phyloP scores from a whole-genome alignment of 2,797 vertebrate species.

The Garrulus glandarius region DNA sequence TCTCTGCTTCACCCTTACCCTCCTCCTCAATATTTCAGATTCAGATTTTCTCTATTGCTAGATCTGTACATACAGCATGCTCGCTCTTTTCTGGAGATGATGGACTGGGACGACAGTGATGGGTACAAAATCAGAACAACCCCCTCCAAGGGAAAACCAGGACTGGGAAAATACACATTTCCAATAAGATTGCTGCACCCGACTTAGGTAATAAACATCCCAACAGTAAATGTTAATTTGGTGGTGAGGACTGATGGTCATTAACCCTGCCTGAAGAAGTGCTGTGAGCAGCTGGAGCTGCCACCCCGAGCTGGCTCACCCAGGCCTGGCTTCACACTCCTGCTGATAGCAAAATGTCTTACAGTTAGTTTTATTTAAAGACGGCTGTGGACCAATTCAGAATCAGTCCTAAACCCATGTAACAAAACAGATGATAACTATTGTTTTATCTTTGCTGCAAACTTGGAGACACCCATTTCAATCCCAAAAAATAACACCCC shows the following conservation, averaged over 20 bases:
- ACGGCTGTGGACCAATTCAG: neutral
- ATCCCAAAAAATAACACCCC: neutral
- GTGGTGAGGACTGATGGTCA: neutral
- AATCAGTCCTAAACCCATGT: neutral
- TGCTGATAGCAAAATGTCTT: neutral
- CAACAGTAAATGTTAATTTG: neutral
- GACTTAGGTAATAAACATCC: neutral
- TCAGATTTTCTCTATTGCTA: neutral
- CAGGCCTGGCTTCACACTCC: neutral
- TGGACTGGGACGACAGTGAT: neutral
- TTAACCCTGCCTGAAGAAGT: neutral
- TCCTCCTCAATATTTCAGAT: neutral
- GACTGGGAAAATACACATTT: neutral
- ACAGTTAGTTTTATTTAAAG: neutral
- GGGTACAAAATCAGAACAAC: too few relatives aligned
- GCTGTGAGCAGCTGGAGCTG: neutral
- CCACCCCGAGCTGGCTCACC: neutral
- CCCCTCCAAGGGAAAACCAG: neutral
- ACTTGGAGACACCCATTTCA: fast-evolving
- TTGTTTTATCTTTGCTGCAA: neutral
- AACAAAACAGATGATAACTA: neutral
- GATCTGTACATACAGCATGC: neutral
- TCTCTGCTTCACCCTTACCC: neutral
- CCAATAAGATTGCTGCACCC: neutral
- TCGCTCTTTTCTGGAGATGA: fast-evolving